Percentiles rank a stretch among this genome's conserved stretches.
phyloP scores from a whole-genome alignment of 2,888 invertebrate species.

The Macrosoma leucophasiata region DNA sequence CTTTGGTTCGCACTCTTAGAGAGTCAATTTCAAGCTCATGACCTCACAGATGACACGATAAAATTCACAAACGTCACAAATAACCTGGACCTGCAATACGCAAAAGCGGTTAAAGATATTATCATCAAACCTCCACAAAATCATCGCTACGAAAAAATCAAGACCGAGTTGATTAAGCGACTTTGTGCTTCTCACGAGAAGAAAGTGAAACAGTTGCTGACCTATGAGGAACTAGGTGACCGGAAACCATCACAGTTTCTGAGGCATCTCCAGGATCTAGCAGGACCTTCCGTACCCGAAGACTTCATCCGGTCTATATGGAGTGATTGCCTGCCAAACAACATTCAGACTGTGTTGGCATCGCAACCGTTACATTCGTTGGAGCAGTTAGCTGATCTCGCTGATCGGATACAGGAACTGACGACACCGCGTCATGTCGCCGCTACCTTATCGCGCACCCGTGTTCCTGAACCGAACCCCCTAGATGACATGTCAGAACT shows the following conservation, averaged over 20 bases:
- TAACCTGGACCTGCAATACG: background rate
- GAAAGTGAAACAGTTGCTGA: conserved; percentile 19
- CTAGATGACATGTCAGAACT: no score
- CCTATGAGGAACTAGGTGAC: conserved; percentile 18
- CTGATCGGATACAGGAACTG: no score
- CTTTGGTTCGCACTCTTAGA: background rate
- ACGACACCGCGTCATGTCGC: no score
- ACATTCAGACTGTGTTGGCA: no score
- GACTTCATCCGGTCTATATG: conserved; percentile 9
- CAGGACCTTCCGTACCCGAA: conserved; percentile 17
- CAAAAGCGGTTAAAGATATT: background rate
- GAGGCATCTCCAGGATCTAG: conserved; percentile 16
- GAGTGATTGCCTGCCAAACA: conserved; percentile 3
- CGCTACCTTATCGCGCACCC: no score
- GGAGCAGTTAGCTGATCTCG: no score
- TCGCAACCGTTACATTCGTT: no score
- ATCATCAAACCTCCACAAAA: background rate
- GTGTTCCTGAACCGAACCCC: no score
- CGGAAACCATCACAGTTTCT: conserved; percentile 23
- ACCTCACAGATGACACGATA: background rate
- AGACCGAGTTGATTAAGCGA: background rate
- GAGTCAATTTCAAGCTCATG: background rate
- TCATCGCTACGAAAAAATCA: background rate
- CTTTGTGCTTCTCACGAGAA: conserved; percentile 13
- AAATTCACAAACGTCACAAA: background rate